Evolutionary conservation across 2,113 vertebrate genomes (phyloP).

Genomic region (Orientallactaga bullata): DNA sequence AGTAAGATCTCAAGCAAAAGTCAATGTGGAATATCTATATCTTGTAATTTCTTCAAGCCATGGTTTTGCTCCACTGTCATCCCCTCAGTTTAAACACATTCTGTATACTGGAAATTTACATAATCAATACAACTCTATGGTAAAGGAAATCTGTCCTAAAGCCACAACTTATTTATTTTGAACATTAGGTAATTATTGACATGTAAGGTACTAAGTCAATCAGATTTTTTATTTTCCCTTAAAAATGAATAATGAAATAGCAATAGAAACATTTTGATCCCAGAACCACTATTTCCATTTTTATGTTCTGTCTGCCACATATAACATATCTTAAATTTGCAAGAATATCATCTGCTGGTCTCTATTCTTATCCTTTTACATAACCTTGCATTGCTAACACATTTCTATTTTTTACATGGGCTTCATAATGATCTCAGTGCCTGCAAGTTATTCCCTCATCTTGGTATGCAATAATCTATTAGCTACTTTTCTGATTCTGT

Average conservation of each 20-base stretch:
- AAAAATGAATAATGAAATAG: not conserved
- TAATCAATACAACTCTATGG: not conserved
- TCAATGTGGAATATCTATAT: not conserved
- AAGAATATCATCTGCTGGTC: not conserved
- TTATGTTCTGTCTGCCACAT: slow-evolving; percentile 7
- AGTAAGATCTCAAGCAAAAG: not conserved
- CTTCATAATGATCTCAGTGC: not conserved
- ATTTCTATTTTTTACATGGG: not conserved
- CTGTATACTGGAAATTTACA: not conserved
- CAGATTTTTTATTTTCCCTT: not conserved
- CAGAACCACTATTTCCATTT: slow-evolving; percentile 2
- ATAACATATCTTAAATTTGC: not conserved
- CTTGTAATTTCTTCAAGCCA: not conserved
- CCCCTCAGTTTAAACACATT: not conserved
- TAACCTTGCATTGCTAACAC: not conserved
- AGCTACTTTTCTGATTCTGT: not conserved
- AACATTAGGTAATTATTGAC: not conserved
- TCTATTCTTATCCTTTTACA: not conserved
- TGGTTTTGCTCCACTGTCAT: not conserved
- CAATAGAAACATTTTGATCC: slow-evolving; percentile 39
- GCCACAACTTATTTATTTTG: not conserved
- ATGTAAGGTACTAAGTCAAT: not conserved
- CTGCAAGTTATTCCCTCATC: not conserved
- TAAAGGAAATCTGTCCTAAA: not conserved
- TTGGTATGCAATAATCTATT: not conserved